Evolutionary conservation across 1,140 invertebrate species (phyloP).

Genomic region (Reticulitermes speratus): DNA sequence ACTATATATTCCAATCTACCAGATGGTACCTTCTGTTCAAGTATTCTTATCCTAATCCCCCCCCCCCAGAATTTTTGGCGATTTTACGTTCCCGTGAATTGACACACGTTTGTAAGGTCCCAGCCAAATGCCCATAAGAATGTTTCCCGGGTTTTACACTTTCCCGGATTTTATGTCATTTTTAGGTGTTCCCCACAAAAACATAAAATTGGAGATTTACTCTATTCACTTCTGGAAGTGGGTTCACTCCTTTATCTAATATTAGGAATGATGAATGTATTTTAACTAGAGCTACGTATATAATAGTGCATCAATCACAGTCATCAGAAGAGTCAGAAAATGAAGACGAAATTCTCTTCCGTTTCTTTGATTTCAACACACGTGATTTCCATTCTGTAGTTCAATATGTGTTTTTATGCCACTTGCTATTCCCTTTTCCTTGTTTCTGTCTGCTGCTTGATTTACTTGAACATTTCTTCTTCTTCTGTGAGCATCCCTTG

Average conservation of each 20-base stretch:
- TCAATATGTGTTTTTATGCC: background rate
- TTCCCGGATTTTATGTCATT: too few species aligned
- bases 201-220: too few species aligned
- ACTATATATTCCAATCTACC: too few species aligned
- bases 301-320: background rate
- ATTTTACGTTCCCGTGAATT: too few species aligned
- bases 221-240: too few species aligned
- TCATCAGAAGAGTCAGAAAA: constrained; percentile 1
- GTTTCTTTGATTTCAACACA: background rate
- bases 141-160: too few species aligned
- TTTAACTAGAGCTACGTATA: background rate
- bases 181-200: too few species aligned
- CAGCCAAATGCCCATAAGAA: too few species aligned
- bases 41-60: too few species aligned
- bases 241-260: background rate
- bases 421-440: background rate
- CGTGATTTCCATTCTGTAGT: background rate
- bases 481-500: background rate
- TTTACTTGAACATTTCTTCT: background rate
- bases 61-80: too few species aligned
- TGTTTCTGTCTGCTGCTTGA: background rate
- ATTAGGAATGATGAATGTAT: background rate
- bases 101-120: too few species aligned
- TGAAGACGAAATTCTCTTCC: background rate
- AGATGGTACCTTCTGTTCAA: too few species aligned